Percentiles rank a stretch among this genome's conserved stretches.
Evolutionary conservation across 2,113 vertebrate genomes (phyloP).

Genomic region (Hippocampus mohnikei): DNA sequence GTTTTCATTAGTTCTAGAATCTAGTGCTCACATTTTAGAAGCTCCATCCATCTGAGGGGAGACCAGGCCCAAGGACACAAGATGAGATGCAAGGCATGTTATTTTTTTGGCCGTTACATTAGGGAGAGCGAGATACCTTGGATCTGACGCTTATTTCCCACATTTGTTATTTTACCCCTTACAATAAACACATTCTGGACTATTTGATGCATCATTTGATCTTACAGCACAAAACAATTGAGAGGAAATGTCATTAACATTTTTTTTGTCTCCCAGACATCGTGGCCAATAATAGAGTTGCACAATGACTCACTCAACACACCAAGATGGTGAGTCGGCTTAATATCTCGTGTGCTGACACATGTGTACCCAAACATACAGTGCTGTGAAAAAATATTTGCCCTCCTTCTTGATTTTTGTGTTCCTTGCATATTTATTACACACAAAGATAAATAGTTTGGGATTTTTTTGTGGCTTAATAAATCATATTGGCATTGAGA

Average conservation of each 20-base stretch:
- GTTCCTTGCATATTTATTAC: too few species aligned
- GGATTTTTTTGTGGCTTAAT: too few species aligned
- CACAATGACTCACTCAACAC: slow-evolving; percentile 69
- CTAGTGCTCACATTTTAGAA: background rate
- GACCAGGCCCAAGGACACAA: background rate
- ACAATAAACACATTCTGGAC: slow-evolving; percentile 7
- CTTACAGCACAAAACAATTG: slow-evolving; percentile 68
- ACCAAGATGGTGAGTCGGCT: slow-evolving; percentile 31
- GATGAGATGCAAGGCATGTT: too few species aligned
- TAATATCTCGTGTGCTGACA: slow-evolving; percentile 26
- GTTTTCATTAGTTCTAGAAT: background rate
- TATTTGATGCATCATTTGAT: slow-evolving; percentile 69
- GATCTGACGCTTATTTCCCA: background rate
- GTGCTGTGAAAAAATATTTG: background rate
- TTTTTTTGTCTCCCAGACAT: slow-evolving; percentile 36
- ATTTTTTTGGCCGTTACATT: background rate
- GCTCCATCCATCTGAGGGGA: background rate
- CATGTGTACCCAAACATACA: slow-evolving; percentile 13
- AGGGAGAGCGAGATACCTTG: background rate
- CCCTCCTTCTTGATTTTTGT: too few species aligned
- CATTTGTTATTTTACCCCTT: background rate
- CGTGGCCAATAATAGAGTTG: slow-evolving; percentile 59
- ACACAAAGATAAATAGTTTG: too few species aligned
- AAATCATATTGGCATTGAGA: too few species aligned
- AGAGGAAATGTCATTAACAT: slow-evolving; percentile 39